phyloP scores from a whole-genome alignment of 2,113 vertebrate genomes.

The Climacteris rufus region DNA sequence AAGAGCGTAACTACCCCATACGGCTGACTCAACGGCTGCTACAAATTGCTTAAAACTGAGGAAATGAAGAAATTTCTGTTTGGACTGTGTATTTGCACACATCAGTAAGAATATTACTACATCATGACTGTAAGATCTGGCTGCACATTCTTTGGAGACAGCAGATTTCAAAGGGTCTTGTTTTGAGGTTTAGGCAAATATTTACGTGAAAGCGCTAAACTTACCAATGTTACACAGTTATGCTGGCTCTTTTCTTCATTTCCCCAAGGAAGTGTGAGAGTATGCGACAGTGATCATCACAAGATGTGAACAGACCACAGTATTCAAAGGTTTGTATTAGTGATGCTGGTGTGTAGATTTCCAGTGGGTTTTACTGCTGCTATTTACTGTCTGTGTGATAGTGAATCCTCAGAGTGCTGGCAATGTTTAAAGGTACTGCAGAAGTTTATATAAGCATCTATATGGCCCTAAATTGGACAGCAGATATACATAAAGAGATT shows the following conservation, averaged over 20 bases:
- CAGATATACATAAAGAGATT: not conserved
- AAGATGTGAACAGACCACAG: not conserved
- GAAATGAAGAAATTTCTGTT: not conserved
- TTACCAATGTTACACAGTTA: not conserved
- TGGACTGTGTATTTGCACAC: not conserved
- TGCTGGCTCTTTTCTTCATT: not conserved
- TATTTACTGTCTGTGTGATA: not conserved
- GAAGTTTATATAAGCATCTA: not conserved
- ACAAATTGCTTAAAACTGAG: slow-evolving; percentile 8
- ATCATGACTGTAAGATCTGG: not conserved
- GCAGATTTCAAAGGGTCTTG: not conserved
- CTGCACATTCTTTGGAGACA: not conserved
- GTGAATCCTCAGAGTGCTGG: not conserved
- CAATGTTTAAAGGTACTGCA: not conserved
- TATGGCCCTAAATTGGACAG: not conserved
- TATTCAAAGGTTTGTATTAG: slow-evolving; percentile 4
- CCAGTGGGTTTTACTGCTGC: not conserved
- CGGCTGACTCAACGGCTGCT: not conserved
- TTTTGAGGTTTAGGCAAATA: not conserved
- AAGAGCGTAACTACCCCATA: not conserved
- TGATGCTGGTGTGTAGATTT: not conserved
- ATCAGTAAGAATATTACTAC: not conserved
- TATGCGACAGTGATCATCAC: not conserved
- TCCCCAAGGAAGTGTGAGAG: not conserved
- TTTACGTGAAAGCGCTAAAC: not conserved